These are phyloP conservation scores for Plectrocnemia conspersa DNA, from an alignment of 1,140 invertebrate genomes.

Conservation along the genomic window DNA sequence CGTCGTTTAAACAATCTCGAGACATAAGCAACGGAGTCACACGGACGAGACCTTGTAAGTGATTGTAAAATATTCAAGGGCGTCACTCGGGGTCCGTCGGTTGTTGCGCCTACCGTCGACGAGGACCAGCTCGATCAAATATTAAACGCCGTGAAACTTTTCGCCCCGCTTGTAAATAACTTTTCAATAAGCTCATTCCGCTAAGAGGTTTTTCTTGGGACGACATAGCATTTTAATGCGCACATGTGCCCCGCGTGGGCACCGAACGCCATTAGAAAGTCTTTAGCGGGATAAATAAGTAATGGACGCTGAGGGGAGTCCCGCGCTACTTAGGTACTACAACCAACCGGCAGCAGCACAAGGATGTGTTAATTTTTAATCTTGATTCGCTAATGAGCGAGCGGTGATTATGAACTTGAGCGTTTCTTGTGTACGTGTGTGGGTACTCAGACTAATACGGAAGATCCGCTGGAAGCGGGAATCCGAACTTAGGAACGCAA, in stretches of 20 bases:
- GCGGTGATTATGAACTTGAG: constrained; percentile 12
- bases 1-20: constrained; percentile 32
- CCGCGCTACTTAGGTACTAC: no score
- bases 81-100: constrained; percentile 6
- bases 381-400: constrained; percentile 13
- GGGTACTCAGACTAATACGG: no score
- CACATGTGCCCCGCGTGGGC: constrained; percentile 25
- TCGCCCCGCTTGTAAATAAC: constrained; percentile 33
- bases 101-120: constrained; percentile 18
- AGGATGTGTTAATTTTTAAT: constrained; percentile 16
- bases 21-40: constrained; percentile 33
- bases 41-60: constrained; percentile 33
- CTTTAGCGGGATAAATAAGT: constrained; percentile 33
- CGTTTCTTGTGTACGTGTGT: no score
- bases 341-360: neutral
- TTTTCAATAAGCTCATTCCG: constrained; percentile 36
- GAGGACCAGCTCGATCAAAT: constrained; percentile 28
- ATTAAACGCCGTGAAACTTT: constrained; percentile 33
- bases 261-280: constrained; percentile 29
- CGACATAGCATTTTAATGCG: constrained; percentile 35
- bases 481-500: no score
- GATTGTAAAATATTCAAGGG: constrained; percentile 34
- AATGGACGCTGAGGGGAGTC: constrained; percentile 19
- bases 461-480: no score
- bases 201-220: constrained; percentile 35